A percentile compares a stretch with the other conserved stretches of the same genome.
Conservation (phyloP, 2,797 vertebrate genomes). For the Echeneis naucrates region DNA sequence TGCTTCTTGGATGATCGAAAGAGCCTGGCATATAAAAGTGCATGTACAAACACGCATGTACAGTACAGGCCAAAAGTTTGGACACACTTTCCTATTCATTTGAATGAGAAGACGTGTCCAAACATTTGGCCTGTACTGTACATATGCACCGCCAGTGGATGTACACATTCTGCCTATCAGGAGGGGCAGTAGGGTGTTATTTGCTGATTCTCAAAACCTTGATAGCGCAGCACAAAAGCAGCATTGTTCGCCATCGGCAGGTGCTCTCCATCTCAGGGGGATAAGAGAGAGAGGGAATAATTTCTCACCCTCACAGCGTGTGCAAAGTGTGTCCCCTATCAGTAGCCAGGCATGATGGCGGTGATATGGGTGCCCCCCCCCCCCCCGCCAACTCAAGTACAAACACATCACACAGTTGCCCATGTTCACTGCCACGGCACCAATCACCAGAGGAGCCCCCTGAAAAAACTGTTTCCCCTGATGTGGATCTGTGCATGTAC, state of each 20-base stretch:
- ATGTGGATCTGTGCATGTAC: slow-evolving; percentile 32
- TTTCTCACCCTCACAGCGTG: slow-evolving; percentile 63
- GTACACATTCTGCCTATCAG: slow-evolving; percentile 13
- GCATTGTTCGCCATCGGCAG: slow-evolving; percentile 58
- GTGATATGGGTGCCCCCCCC: slow-evolving; percentile 15
- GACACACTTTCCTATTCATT: no score
- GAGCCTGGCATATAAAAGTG: background rate
- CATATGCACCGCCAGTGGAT: slow-evolving; percentile 3
- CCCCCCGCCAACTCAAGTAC: slow-evolving; percentile 6
- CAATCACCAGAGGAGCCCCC: slow-evolving; percentile 20
- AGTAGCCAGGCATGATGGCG: slow-evolving; percentile 44
- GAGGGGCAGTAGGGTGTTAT: slow-evolving; percentile 1
- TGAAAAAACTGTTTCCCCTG: slow-evolving; percentile 21
- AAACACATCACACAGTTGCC: slow-evolving; percentile 16
- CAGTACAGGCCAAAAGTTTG: no score
- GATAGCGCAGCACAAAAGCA: slow-evolving; percentile 54
- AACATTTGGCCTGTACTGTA: no score
- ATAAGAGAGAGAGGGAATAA: slow-evolving; percentile 57
- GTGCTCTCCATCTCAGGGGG: slow-evolving; percentile 41
- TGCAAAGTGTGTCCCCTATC: slow-evolving; percentile 62
- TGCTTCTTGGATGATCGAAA: background rate
- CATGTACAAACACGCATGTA: background rate
- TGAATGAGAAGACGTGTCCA: no score
- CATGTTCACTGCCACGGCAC: slow-evolving; percentile 16
- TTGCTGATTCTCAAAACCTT: slow-evolving; percentile 42